Percentiles rank a stretch among this genome's conserved stretches.
Conservation (phyloP, 2,797 vertebrate species). For the Syngnathus rostellatus region DNA sequence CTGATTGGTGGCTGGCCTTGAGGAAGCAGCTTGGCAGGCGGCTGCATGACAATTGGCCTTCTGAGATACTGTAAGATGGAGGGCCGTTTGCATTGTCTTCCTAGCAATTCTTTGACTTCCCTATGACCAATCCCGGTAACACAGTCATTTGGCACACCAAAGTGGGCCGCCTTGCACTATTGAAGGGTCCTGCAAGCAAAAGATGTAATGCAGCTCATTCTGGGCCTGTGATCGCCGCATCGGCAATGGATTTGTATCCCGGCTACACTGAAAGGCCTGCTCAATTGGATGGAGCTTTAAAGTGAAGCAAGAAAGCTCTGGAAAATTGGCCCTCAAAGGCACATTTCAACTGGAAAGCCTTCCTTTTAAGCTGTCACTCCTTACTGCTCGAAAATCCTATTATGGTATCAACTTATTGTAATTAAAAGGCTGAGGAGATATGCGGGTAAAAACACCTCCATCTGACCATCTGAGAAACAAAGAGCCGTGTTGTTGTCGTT, state of each 20-base stretch:
- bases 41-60: conserved; percentile 54
- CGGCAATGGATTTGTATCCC: conserved; percentile 76
- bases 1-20: conserved; percentile 49
- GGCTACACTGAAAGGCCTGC: conserved; percentile 72
- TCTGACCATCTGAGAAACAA: conserved; percentile 50
- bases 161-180: conserved; percentile 49
- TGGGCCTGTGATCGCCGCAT: conserved; percentile 70
- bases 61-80: conserved; percentile 56
- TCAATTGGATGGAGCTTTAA: conserved; percentile 78
- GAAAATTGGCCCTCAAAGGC: conserved; percentile 77
- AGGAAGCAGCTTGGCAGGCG: conserved; percentile 41
- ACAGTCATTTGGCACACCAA: conserved; percentile 66
- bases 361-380: conserved; percentile 75
- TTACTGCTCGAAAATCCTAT: conserved; percentile 76
- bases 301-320: conserved; percentile 77
- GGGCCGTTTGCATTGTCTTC: conserved; percentile 60
- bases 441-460: conserved; percentile 54
- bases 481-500: conserved; percentile 52
- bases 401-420: conserved; percentile 73
- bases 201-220: conserved; percentile 73
- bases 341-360: conserved; percentile 75
- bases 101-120: conserved; percentile 60
- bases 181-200: conserved; percentile 53
- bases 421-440: conserved; percentile 71
- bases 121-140: conserved; percentile 70